Evolutionary conservation across 2,888 invertebrate species (phyloP).

Genomic region (Calliopum simillimum): DNA sequence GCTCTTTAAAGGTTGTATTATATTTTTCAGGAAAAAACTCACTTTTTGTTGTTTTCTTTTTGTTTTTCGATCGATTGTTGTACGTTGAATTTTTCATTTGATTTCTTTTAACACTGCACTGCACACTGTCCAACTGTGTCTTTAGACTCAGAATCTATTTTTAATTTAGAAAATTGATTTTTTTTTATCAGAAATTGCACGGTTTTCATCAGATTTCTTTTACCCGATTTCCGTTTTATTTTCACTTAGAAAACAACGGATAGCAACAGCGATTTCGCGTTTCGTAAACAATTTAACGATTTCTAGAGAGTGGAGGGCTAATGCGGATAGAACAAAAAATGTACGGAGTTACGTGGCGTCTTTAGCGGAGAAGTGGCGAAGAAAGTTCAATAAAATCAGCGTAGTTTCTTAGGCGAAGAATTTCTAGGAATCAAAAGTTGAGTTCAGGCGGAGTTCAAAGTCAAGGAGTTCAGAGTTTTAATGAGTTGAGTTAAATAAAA

Average conservation of each 20-base stretch:
- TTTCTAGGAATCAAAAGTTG: constrained; percentile 12
- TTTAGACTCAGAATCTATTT: constrained; percentile 8
- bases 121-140: too few species aligned
- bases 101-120: constrained; percentile 4
- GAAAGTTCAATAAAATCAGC: too few species aligned
- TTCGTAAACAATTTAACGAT: too few species aligned
- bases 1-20: too few species aligned
- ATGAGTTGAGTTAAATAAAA: constrained; percentile 36
- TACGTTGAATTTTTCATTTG: not conserved
- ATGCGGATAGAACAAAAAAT: too few species aligned
- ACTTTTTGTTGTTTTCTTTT: not conserved
- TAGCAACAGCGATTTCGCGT: not conserved
- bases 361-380: too few species aligned
- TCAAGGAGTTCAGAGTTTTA: constrained; percentile 19
- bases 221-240: constrained; percentile 8
- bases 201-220: constrained; percentile 9
- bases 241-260: not conserved
- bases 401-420: constrained; percentile 3
- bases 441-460: constrained; percentile 16
- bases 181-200: not conserved
- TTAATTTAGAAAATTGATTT: constrained; percentile 9
- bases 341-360: too few species aligned
- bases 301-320: too few species aligned
- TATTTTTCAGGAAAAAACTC: not conserved
- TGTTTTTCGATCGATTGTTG: not conserved